phyloP scores from a whole-genome alignment of 2,113 vertebrate species.

The human region DNA sequence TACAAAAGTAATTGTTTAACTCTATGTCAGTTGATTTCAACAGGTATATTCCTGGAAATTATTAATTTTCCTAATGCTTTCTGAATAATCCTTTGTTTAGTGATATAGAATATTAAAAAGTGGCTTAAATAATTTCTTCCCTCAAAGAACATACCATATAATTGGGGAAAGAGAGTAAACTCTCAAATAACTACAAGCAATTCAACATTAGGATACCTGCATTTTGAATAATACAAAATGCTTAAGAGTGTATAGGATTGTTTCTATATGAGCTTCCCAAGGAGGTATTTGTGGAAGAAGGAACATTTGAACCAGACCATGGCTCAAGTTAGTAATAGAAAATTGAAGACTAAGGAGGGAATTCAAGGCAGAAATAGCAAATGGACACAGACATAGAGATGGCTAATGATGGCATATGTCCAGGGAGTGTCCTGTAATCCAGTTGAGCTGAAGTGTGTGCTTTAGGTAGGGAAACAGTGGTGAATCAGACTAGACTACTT shows the following conservation, averaged over 20 bases:
- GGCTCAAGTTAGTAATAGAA: constrained; percentile 27
- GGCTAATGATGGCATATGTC: background rate
- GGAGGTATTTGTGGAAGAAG: constrained; percentile 15
- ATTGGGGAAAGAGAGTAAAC: background rate
- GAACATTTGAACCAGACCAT: background rate
- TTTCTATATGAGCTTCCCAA: constrained; percentile 32
- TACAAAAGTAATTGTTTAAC: background rate
- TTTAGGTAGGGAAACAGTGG: background rate
- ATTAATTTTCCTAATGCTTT: background rate
- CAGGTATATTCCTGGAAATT: background rate
- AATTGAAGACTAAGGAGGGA: background rate
- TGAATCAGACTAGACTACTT: background rate
- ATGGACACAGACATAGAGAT: background rate
- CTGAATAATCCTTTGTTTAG: background rate
- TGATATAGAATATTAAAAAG: background rate
- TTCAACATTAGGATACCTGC: background rate
- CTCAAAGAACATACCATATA: constrained; percentile 1
- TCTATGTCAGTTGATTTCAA: background rate
- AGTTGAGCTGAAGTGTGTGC: background rate
- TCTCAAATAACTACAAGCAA: background rate
- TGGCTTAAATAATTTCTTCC: background rate
- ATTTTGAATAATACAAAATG: constrained; percentile 33
- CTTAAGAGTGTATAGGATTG: constrained; percentile 10
- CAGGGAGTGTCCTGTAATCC: background rate
- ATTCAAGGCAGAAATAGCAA: background rate